phyloP scores from a whole-genome alignment of 2,888 invertebrate genomes.

The Lasiommata megera region DNA sequence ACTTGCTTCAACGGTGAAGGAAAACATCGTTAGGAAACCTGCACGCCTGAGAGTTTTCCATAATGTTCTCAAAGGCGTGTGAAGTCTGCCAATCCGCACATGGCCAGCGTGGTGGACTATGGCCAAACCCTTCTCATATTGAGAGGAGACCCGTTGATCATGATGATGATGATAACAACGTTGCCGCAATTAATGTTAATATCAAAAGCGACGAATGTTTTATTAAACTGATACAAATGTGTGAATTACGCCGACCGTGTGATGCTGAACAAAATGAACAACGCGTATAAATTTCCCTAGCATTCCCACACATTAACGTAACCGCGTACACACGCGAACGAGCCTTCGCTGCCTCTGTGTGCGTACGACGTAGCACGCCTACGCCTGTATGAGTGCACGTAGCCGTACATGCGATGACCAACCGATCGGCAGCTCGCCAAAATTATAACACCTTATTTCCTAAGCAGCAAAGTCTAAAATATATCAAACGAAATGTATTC shows the following conservation, averaged over 20 bases:
- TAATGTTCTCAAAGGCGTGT: too few species aligned
- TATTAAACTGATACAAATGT: slow-evolving; percentile 68
- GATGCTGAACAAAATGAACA: slow-evolving; percentile 60
- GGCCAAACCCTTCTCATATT: too few species aligned
- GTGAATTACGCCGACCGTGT: slow-evolving; percentile 67
- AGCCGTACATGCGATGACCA: slow-evolving; percentile 43
- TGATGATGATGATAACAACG: slow-evolving; percentile 26
- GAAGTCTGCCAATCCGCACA: too few species aligned
- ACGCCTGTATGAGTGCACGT: slow-evolving; percentile 59
- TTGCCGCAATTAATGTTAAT: slow-evolving; percentile 61
- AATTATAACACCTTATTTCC: slow-evolving; percentile 39
- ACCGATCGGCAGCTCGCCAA: slow-evolving; percentile 26
- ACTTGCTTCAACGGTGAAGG: too few species aligned
- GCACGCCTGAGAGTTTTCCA: too few species aligned
- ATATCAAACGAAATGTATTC: slow-evolving; percentile 31
- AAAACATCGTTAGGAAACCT: too few species aligned
- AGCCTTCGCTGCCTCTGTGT: slow-evolving; percentile 35
- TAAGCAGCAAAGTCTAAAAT: slow-evolving; percentile 41
- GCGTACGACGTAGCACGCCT: slow-evolving; percentile 31
- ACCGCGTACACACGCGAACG: slow-evolving; percentile 54
- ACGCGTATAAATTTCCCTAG: slow-evolving; percentile 76
- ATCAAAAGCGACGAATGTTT: slow-evolving; percentile 60
- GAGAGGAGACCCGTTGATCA: too few species aligned
- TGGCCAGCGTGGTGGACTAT: too few species aligned
- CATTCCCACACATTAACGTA: slow-evolving; percentile 68